Evolutionary conservation across 1,140 invertebrate genomes (phyloP).

Genomic region (Mycetomoellerius zeteki): DNA sequence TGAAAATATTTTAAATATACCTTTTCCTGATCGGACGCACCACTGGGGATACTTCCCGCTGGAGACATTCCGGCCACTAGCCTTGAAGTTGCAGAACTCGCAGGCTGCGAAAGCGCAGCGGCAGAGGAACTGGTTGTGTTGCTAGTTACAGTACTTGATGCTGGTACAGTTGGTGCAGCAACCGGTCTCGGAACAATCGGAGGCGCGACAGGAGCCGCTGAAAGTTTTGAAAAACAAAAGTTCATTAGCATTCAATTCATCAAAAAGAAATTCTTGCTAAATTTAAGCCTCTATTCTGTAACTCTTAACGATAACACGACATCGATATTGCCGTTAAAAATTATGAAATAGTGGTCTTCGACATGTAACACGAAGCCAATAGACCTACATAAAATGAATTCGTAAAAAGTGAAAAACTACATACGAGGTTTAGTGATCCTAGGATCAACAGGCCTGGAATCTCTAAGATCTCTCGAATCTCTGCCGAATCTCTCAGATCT

Average conservation of each 20-base stretch:
- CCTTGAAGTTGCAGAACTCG: slow-evolving; percentile 81
- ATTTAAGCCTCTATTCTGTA: not conserved
- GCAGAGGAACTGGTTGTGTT: slow-evolving; percentile 77
- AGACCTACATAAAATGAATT: not conserved
- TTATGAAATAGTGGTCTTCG: too few species aligned
- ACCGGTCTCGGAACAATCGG: slow-evolving; percentile 83
- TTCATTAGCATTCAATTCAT: not conserved
- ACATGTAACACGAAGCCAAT: too few species aligned
- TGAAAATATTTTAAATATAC: slow-evolving; percentile 83
- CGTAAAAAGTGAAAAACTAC: slow-evolving; percentile 65
- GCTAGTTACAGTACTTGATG: slow-evolving; percentile 64
- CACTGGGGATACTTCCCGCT: slow-evolving; percentile 90
- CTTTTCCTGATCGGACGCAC: slow-evolving; percentile 96
- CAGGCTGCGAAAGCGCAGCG: slow-evolving; percentile 74
- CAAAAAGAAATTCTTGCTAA: not conserved
- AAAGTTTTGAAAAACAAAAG: slow-evolving; percentile 51
- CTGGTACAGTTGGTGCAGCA: slow-evolving; percentile 77
- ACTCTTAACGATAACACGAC: too few species aligned
- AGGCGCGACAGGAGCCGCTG: slow-evolving; percentile 78
- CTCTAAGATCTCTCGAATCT: slow-evolving; percentile 90
- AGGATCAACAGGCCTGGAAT: slow-evolving; percentile 89
- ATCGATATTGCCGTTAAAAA: too few species aligned
- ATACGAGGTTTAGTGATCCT: slow-evolving; percentile 88
- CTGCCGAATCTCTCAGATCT: slow-evolving; percentile 87
- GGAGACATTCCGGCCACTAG: slow-evolving; percentile 87